These are phyloP conservation scores for Piscicola geometra DNA, from an alignment of 2,888 invertebrate species.

Conservation along the genomic window DNA sequence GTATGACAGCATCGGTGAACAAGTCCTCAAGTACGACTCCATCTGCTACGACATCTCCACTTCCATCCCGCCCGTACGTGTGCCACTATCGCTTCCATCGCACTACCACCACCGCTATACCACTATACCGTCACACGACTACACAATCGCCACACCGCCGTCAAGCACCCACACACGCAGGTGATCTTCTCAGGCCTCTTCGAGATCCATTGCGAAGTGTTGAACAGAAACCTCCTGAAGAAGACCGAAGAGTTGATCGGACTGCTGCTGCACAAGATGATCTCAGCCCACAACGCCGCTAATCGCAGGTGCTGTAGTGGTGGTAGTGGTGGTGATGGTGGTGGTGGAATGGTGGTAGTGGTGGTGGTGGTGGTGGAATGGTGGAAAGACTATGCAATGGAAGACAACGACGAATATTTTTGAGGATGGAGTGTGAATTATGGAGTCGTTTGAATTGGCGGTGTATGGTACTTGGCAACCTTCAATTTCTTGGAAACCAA, in stretches of 20 bases:
- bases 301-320: background rate
- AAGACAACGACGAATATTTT: too few relatives aligned
- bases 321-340: background rate
- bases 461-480: too few relatives aligned
- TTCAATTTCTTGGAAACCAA: too few relatives aligned
- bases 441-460: too few relatives aligned
- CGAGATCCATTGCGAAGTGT: slow-evolving; percentile 73
- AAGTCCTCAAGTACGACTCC: slow-evolving; percentile 23
- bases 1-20: slow-evolving; percentile 5
- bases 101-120: background rate
- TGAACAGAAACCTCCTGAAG: slow-evolving; percentile 68
- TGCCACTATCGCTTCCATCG: slow-evolving; percentile 1
- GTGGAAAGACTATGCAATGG: too few relatives aligned
- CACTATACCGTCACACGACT: background rate
- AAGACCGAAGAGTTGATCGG: slow-evolving; percentile 68
- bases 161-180: too few relatives aligned
- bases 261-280: slow-evolving; percentile 67
- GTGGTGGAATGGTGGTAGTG: background rate
- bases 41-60: slow-evolving; percentile 22
- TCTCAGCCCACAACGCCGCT: slow-evolving; percentile 20
- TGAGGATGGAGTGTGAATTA: too few relatives aligned
- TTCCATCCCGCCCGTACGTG: slow-evolving; percentile 16
- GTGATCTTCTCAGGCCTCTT: slow-evolving; percentile 65
- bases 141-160: background rate
- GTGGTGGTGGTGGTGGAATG: background rate